Conservation (phyloP, 2,113 vertebrate species). For the Gallinago undulata region DNA sequence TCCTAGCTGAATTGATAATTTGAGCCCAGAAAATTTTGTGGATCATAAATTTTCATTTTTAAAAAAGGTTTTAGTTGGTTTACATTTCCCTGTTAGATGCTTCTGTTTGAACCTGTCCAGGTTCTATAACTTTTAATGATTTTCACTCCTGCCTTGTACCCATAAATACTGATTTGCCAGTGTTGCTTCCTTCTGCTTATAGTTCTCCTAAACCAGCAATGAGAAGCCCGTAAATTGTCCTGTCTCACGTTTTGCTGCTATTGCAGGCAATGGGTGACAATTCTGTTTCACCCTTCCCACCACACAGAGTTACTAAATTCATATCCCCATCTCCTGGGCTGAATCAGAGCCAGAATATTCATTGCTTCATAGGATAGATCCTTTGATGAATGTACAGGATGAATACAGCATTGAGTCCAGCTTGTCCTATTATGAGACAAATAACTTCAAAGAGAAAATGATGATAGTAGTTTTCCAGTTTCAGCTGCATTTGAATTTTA, state of each 20-base stretch:
- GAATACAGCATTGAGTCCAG: background rate
- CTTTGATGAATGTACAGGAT: background rate
- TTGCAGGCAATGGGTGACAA: background rate
- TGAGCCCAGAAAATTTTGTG: background rate
- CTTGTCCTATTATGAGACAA: background rate
- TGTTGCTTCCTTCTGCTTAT: background rate
- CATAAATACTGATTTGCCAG: background rate
- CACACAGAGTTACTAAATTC: background rate
- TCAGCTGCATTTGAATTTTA: background rate
- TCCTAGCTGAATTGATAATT: background rate
- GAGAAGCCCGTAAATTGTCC: background rate
- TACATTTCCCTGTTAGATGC: background rate
- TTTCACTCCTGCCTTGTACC: background rate
- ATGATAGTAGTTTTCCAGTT: background rate
- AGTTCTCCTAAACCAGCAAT: background rate
- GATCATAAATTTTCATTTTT: background rate
- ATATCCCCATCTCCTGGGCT: background rate
- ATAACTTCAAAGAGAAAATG: background rate
- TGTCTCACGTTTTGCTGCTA: background rate
- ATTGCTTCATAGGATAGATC: background rate
- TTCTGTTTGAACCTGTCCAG: background rate
- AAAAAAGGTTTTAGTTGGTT: background rate
- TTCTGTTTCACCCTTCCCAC: background rate
- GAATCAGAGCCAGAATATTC: background rate
- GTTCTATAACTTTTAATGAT: background rate